Base-by-base conservation (phyloP, 2,797 vertebrate genomes). In the Dendrocincla fuliginosa region DNA sequence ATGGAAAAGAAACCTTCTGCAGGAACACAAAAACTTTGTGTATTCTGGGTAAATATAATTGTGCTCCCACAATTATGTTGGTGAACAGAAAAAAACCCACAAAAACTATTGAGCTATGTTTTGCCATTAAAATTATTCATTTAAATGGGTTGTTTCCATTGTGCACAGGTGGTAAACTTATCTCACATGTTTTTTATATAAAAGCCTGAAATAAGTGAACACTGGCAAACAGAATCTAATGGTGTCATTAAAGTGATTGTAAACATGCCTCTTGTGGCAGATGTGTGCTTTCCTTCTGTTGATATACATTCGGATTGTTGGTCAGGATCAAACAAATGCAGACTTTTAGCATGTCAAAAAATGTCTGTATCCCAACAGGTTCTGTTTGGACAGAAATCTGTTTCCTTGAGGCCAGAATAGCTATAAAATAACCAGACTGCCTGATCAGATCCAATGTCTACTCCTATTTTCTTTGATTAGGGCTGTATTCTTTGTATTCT, bases 201-300 rank as follows among this genome's bases (percentile, higher is more conserved):
- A 96, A 85, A 95, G 63, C 44, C 93, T 93, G 82, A 89, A 98
- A 95, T 57, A 94, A 96, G 92, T 32, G 88, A 97, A 77, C 77
- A 75, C 93, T 92, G 95, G 97, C 96, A 96, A 96, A 91, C 49
- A 88, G 69, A 90, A 90, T 95, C 95, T 97, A 98, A 97, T 97
- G 83, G 97, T 90, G 95, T 96, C 97, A 97, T 98, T 98, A 97
- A 98, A 98, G 95, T 97, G 97, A 98, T 96, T 97, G 96, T 98
- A 98, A 97, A 97, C 97, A 98, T 98, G 94, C 94, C 91, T 95
- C 56, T 89, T 96, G 93, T 94, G 94, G 96, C 97, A 97, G 97
- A 97, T 96, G 97, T 95, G 86, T 96, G 92, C 61, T 96, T 97
- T 96, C 91, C 93, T 96, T 97, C 93, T 97, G 91, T 93, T 97